Evolutionary conservation across 2,113 vertebrate genomes (phyloP).

Genomic region (Petrocephalus zakoni): DNA sequence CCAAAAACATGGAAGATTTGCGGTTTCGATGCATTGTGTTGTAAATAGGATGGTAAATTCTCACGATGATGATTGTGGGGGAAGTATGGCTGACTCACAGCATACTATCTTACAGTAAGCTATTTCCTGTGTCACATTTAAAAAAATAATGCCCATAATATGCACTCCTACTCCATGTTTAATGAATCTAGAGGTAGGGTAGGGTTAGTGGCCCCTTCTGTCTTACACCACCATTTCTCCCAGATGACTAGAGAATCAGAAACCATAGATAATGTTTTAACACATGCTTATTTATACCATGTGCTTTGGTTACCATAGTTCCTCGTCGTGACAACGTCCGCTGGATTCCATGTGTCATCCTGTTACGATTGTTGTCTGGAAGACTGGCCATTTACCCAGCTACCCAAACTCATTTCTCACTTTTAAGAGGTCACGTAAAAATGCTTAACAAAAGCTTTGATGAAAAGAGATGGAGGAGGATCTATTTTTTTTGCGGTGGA

Average conservation of each 20-base stretch:
- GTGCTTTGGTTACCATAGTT: constrained; percentile 12
- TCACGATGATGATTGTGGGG: not conserved
- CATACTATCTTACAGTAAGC: not conserved
- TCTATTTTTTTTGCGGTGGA: constrained; percentile 22
- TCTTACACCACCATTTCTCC: not conserved
- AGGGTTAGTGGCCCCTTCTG: not conserved
- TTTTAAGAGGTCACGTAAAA: not conserved
- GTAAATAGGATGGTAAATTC: not conserved
- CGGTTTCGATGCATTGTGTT: not conserved
- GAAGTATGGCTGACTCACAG: not conserved
- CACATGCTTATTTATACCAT: not conserved
- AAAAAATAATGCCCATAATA: not conserved
- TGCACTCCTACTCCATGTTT: not conserved
- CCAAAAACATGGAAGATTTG: not conserved
- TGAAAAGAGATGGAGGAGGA: not conserved
- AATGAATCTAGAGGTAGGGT: not conserved
- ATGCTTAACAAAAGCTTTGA: not conserved
- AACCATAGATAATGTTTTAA: not conserved
- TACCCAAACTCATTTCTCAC: not conserved
- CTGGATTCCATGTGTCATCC: not conserved
- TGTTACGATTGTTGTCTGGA: not conserved
- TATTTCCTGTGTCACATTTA: not conserved
- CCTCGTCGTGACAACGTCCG: not conserved
- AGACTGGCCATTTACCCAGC: not conserved
- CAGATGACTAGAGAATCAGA: not conserved